These are phyloP conservation scores for Hesperophylax magnus DNA, from an alignment of 1,140 invertebrate species.

Conservation along the genomic window DNA sequence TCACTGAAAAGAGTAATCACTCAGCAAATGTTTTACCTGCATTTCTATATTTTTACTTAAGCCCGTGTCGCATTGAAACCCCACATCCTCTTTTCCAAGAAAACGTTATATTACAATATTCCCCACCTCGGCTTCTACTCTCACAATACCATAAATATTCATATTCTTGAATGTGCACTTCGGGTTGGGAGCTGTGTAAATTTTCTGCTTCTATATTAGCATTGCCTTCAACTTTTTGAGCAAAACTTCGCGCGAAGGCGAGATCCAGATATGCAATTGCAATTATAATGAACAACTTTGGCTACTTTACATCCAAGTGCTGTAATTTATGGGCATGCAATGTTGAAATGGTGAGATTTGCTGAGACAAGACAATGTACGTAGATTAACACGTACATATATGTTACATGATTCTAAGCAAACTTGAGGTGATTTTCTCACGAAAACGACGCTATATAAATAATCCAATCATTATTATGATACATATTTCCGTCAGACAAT, in stretches of 20 bases:
- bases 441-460: too few relatives aligned
- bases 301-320: too few relatives aligned
- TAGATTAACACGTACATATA: too few relatives aligned
- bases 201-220: slow-evolving; percentile 36
- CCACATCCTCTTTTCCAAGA: neutral
- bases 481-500: too few relatives aligned
- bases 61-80: neutral
- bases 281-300: slow-evolving; percentile 40
- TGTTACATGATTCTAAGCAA: too few relatives aligned
- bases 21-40: too few relatives aligned
- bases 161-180: slow-evolving; percentile 50
- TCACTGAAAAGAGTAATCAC: too few relatives aligned
- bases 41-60: neutral
- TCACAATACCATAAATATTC: slow-evolving; percentile 54
- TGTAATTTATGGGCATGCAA: slow-evolving; percentile 1
- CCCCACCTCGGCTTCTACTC: slow-evolving; percentile 6
- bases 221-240: slow-evolving; percentile 53
- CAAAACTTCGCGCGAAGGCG: slow-evolving; percentile 10
- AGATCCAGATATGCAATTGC: slow-evolving; percentile 37
- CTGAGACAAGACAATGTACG: too few relatives aligned
- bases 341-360: slow-evolving; percentile 4
- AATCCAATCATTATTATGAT: too few relatives aligned
- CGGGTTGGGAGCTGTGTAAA: slow-evolving; percentile 14
- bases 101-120: neutral
- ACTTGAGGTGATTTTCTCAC: too few relatives aligned